Evolutionary conservation across 2,888 invertebrate genomes (phyloP).

Genomic region (Podabrus alpinus): DNA sequence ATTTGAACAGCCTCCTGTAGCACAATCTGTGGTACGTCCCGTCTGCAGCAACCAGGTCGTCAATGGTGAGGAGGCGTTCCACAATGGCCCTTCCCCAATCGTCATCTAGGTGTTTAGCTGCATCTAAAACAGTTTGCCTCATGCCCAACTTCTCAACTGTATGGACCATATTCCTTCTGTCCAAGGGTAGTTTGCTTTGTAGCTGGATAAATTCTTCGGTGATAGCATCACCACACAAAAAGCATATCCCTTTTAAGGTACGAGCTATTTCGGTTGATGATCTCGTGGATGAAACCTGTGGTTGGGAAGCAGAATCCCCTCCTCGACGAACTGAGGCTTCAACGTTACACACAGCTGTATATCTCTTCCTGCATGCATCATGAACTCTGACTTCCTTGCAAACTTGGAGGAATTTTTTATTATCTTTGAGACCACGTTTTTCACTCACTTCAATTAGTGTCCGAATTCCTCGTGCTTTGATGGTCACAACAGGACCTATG

Average conservation of each 20-base stretch:
- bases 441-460: not conserved
- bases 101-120: not conserved
- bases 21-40: slow-evolving; percentile 13
- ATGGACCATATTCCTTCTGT: not conserved
- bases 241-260: not conserved
- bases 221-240: not conserved
- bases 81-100: slow-evolving; percentile 9
- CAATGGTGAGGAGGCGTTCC: slow-evolving; percentile 1
- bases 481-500: not conserved
- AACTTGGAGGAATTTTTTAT: not conserved
- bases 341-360: not conserved
- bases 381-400: not conserved
- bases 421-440: not conserved
- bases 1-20: not conserved
- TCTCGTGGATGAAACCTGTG: not conserved
- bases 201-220: not conserved
- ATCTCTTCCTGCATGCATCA: not conserved
- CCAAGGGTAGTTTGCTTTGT: not conserved
- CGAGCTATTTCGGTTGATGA: not conserved
- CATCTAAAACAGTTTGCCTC: not conserved
- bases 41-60: slow-evolving; percentile 16
- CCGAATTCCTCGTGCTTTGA: not conserved
- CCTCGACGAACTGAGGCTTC: not conserved
- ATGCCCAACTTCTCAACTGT: not conserved
- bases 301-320: not conserved